These are phyloP conservation scores for Polyploca ridens DNA, from an alignment of 2,888 invertebrate species.

Conservation along the genomic window DNA sequence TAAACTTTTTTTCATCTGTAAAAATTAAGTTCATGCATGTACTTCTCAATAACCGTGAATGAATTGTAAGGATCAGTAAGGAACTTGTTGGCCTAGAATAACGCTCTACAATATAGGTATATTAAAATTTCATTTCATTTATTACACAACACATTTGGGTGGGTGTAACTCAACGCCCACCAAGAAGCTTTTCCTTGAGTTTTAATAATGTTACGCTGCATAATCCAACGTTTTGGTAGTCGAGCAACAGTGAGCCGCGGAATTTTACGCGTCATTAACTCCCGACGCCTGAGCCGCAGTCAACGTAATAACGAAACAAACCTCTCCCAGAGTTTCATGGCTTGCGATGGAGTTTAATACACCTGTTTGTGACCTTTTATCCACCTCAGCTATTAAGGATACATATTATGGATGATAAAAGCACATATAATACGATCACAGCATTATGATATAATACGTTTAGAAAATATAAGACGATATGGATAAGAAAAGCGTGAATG, in stretches of 20 bases:
- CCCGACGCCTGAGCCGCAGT: slow-evolving; percentile 29
- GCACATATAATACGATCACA: no score
- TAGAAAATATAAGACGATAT: no score
- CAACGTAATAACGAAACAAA: slow-evolving; percentile 39
- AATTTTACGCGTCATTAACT: slow-evolving; percentile 76
- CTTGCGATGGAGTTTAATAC: slow-evolving; percentile 42
- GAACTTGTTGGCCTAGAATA: not conserved
- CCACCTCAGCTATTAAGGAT: not conserved
- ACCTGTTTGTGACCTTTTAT: not conserved
- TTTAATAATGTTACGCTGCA: slow-evolving; percentile 61
- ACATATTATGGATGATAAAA: no score
- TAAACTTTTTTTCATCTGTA: no score
- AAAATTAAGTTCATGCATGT: no score
- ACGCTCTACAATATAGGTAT: not conserved
- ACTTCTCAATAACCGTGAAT: no score
- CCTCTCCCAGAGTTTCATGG: slow-evolving; percentile 47
- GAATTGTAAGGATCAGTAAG: not conserved
- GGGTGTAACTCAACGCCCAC: slow-evolving; percentile 26
- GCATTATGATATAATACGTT: no score
- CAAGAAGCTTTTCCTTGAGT: slow-evolving; percentile 33
- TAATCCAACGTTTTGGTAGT: slow-evolving; percentile 60
- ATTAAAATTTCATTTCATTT: not conserved
- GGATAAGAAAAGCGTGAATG: no score
- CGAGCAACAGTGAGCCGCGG: slow-evolving; percentile 46
- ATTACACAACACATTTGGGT: not conserved